Base-by-base conservation (phyloP, 1,140 invertebrate species). In the Ruditapes philippinarum region DNA sequence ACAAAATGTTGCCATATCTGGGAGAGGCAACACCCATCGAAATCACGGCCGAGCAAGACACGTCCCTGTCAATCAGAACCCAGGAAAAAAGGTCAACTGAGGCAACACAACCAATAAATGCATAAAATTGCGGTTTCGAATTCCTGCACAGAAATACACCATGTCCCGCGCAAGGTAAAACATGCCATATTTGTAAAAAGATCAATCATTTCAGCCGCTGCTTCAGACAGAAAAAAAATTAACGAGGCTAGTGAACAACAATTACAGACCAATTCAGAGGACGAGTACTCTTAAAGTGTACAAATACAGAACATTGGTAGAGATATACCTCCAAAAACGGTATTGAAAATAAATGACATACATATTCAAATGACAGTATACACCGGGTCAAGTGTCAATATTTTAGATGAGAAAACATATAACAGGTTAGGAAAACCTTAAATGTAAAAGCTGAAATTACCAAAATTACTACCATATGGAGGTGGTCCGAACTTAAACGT, bases 401-500 rank as follows among this genome's bases (percentile, higher is more conserved):
- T 62, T 22, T 3, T 57, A 7, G 80, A 57, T 80, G 31, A 80
- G 57, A 36, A 40, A 5, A 42, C 7, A 40, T 62, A 54, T n/a
- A 62, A 19, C 5, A 12, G 12, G 4, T 40, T 42, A 17, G 38
- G n/a, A 65, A 38, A 82, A 25, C 4, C 49, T 11, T 25, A 42
- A 28, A 3, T 57, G 7, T 42, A 38, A 62, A 65, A 25, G 11
- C 9, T 33, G 22, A 1, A 17, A 4, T 33, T 60, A 25, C 62
- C 45, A 7, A 82, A 51, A 1, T 31, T 76, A 25, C 25, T 84
- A 14, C 88, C 80, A 38, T 89, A 89, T 74, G 82, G 89, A 40
- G 51, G 79, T 19, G 31, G 51, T 3, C n/a, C 25, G 7, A 31
- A 45, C 0, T 60, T 85, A 17, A 4, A 73, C 0, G 45, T 62